Conservation (phyloP, 2,797 vertebrate genomes). For the Liparis tanakae region DNA sequence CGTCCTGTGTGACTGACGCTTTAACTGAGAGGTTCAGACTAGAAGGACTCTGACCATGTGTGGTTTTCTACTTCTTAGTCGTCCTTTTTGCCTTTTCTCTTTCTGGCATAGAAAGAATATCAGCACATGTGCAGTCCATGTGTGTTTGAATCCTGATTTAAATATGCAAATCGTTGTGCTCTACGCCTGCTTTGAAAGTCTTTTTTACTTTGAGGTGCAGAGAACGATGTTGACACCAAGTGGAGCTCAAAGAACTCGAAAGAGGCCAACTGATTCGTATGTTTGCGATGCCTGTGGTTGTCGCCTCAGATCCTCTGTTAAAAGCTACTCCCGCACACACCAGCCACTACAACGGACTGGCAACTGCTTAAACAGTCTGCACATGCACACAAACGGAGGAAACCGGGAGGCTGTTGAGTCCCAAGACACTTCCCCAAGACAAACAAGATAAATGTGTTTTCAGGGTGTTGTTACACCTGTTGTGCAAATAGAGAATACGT, state of each 20-base stretch:
- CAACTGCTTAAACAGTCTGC: background rate
- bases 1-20: slow-evolving; percentile 39
- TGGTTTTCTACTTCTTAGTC: slow-evolving; percentile 6
- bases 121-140: slow-evolving; percentile 21
- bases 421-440: background rate
- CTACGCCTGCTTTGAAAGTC: slow-evolving; percentile 54
- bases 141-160: slow-evolving; percentile 49
- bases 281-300: background rate
- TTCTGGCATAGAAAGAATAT: slow-evolving; percentile 36
- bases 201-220: slow-evolving; percentile 24
- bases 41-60: slow-evolving; percentile 45
- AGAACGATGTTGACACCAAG: slow-evolving; percentile 2
- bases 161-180: slow-evolving; percentile 40
- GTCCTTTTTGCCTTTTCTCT: background rate
- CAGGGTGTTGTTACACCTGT: background rate
- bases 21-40: slow-evolving; percentile 61
- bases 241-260: background rate
- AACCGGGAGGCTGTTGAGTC: background rate
- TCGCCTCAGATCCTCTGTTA: slow-evolving; percentile 9
- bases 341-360: background rate
- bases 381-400: background rate
- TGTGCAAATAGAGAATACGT: slow-evolving; percentile 5
- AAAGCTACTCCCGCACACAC: slow-evolving; percentile 4
- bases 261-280: slow-evolving; percentile 5
- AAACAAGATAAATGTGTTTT: background rate